phyloP scores from a whole-genome alignment of 2,113 vertebrate genomes.

The Neoarius graeffei region DNA sequence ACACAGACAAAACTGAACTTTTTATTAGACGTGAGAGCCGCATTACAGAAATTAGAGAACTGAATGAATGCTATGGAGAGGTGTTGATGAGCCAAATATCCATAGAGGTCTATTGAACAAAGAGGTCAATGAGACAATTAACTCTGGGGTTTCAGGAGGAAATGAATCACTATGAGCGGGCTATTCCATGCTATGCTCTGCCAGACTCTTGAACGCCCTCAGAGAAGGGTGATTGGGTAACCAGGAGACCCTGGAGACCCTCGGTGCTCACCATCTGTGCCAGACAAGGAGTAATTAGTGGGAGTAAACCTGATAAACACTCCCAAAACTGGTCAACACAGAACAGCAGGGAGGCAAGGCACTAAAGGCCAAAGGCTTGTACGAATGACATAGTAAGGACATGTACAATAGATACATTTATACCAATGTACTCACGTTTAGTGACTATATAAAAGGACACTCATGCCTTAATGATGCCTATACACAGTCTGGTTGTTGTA shows the following conservation, averaged over 20 bases:
- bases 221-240: slow-evolving; percentile 46
- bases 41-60: not conserved
- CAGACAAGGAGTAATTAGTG: slow-evolving; percentile 52
- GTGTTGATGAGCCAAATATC: slow-evolving; percentile 26
- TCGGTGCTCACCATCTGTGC: slow-evolving; percentile 54
- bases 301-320: slow-evolving; percentile 45
- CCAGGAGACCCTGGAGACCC: slow-evolving; percentile 47
- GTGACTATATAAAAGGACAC: not conserved
- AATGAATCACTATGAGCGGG: slow-evolving; percentile 17
- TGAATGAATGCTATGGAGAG: not conserved
- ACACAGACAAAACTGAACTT: not conserved
- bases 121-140: slow-evolving; percentile 2
- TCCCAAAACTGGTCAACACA: slow-evolving; percentile 12
- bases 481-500: not conserved
- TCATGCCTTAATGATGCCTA: not conserved
- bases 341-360: slow-evolving; percentile 43
- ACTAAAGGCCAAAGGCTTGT: not conserved
- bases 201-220: slow-evolving; percentile 32
- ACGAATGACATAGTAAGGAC: not conserved
- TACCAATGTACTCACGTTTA: not conserved
- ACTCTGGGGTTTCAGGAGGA: slow-evolving; percentile 6
- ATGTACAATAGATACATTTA: not conserved
- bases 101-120: not conserved
- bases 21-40: not conserved
- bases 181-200: slow-evolving; percentile 17